phyloP scores from a whole-genome alignment of 2,113 vertebrate species.

The Platysteira castanea region DNA sequence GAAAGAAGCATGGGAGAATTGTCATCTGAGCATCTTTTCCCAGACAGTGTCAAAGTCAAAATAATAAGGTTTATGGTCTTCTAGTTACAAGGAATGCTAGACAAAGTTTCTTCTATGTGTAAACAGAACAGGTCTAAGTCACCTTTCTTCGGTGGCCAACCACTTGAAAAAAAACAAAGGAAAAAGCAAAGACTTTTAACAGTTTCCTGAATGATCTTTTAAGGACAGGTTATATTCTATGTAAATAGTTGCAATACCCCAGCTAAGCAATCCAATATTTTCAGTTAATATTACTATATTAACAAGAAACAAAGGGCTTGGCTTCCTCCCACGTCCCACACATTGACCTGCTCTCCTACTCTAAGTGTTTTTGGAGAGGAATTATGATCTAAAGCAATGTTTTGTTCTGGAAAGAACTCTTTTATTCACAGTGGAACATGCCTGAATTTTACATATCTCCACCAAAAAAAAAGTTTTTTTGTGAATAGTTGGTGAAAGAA shows the following conservation, averaged over 20 bases:
- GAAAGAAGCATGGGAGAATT: neutral
- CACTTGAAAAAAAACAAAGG: no score
- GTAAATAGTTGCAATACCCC: neutral
- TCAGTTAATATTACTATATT: neutral
- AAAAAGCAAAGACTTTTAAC: neutral
- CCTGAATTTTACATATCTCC: slow-evolving; percentile 67
- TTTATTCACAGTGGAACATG: slow-evolving; percentile 55
- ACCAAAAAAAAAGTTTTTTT: slow-evolving; percentile 51
- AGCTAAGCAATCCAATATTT: neutral
- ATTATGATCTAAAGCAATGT: slow-evolving; percentile 38
- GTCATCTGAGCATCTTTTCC: neutral
- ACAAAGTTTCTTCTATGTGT: neutral
- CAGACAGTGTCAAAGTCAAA: neutral
- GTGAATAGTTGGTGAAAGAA: slow-evolving; percentile 70
- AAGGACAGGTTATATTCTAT: neutral
- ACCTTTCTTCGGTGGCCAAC: neutral
- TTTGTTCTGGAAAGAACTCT: slow-evolving; percentile 44
- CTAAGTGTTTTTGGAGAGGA: slow-evolving; percentile 7
- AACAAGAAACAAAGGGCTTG: neutral
- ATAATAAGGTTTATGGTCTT: neutral
- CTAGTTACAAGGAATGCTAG: neutral
- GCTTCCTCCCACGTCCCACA: neutral
- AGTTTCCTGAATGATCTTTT: neutral
- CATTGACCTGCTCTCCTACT: neutral
- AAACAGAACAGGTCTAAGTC: neutral